A percentile compares a stretch with the other conserved stretches of the same genome.
Evolutionary conservation across 2,888 invertebrate genomes (phyloP).

Genomic region (Andrena trimmerana): DNA sequence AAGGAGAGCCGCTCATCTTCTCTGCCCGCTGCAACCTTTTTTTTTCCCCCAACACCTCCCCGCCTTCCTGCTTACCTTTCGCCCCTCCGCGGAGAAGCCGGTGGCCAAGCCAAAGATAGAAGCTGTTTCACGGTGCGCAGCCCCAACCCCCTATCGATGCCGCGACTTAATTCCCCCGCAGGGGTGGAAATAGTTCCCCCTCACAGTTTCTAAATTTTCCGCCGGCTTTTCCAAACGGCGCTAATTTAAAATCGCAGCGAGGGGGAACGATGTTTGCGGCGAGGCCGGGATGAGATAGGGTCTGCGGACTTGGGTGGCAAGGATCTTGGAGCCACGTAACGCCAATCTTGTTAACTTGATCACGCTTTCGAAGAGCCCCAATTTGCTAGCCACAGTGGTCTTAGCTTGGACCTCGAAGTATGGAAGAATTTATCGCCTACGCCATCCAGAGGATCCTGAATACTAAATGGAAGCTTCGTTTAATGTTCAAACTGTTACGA

Average conservation of each 20-base stretch:
- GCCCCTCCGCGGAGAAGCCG: conserved; percentile 44
- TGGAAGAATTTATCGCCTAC: conserved; percentile 22
- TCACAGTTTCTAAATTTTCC: not conserved
- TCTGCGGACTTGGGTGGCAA: no score
- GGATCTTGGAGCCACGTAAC: not conserved
- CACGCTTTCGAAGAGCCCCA: not conserved
- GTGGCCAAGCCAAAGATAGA: conserved; percentile 59
- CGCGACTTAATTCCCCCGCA: conserved; percentile 30
- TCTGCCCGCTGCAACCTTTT: conserved; percentile 35
- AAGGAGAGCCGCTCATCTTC: conserved; percentile 42
- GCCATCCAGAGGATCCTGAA: not conserved
- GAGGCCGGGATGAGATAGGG: no score
- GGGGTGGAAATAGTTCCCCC: conserved; percentile 18
- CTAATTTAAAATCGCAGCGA: no score
- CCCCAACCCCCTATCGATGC: conserved; percentile 4
- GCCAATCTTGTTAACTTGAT: conserved; percentile 1
- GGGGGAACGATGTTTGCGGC: no score
- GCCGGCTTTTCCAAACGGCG: not conserved
- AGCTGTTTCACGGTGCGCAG: conserved; percentile 40
- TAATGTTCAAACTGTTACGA: no score
- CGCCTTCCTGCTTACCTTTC: conserved; percentile 32
- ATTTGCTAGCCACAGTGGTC: not conserved
- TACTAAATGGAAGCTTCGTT: not conserved
- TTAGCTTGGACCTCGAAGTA: not conserved
- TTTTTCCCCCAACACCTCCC: not conserved